These are phyloP conservation scores for Syngnathus typhle DNA, from an alignment of 2,113 vertebrate species.

Conservation along the genomic window DNA sequence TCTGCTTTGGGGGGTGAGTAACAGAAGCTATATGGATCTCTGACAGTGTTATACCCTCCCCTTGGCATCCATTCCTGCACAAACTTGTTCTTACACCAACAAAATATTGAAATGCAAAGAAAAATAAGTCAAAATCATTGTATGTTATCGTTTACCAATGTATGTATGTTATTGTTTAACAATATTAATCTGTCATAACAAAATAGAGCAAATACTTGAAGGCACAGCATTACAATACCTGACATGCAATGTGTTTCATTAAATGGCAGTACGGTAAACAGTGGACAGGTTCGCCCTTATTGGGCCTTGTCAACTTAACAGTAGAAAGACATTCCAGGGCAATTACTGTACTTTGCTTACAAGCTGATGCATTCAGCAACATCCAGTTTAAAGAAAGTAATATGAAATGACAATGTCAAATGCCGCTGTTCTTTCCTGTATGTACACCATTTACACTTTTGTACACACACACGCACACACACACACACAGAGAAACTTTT, in stretches of 20 bases:
- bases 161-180: conserved; percentile 40
- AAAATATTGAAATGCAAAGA: background rate
- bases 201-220: conserved; percentile 69
- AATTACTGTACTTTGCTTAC: conserved; percentile 37
- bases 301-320: conserved; percentile 32
- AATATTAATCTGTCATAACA: conserved; percentile 55
- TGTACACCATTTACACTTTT: conserved; percentile 1
- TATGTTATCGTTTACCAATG: conserved; percentile 40
- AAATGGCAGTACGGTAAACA: conserved; percentile 60
- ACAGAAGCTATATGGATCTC: no score
- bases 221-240: conserved; percentile 69
- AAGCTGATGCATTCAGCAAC: conserved; percentile 25
- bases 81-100: no score
- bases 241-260: conserved; percentile 54
- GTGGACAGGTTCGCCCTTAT: conserved; percentile 53
- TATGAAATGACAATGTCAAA: conserved; percentile 12
- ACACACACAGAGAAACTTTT: conserved; percentile 20
- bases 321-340: conserved; percentile 43
- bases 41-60: no score
- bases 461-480: background rate
- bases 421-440: background rate
- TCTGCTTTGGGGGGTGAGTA: no score
- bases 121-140: background rate
- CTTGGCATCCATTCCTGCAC: no score
- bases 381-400: conserved; percentile 28